Percentiles rank a stretch among this genome's conserved stretches.
These are phyloP conservation scores for Carassius auratus DNA, from an alignment of 2,113 vertebrate genomes.

Conservation along the genomic window DNA sequence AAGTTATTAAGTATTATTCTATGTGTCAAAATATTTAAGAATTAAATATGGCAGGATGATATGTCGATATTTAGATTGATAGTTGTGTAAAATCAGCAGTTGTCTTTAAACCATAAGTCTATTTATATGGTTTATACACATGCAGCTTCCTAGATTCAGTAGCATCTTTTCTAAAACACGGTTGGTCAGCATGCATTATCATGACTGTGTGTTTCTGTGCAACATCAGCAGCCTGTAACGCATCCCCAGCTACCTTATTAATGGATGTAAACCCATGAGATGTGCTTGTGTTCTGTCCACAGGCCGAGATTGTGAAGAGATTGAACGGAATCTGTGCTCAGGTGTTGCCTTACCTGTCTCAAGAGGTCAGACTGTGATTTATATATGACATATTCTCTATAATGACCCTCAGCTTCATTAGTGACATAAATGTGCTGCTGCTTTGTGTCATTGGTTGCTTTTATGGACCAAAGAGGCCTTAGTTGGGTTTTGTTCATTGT, in stretches of 20 bases:
- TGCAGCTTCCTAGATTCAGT: conserved; percentile 20
- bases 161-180: not conserved
- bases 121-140: not conserved
- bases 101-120: not conserved
- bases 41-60: not conserved
- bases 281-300: conserved; percentile 30
- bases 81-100: not conserved
- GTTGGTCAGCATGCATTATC: not conserved
- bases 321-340: conserved; percentile 97
- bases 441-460: not conserved
- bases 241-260: not conserved
- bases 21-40: not conserved
- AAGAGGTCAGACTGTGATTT: conserved; percentile 80
- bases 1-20: not conserved
- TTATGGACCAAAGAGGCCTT: not conserved
- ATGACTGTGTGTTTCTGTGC: conserved; percentile 7
- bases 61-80: not conserved
- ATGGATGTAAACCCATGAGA: not conserved
- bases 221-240: not conserved
- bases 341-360: conserved; percentile 96
- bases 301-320: conserved; percentile 98
- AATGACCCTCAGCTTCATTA: not conserved
- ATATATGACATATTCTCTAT: conserved; percentile 22
- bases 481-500: not conserved
- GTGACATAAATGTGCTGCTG: not conserved